Evolutionary conservation across 2,888 invertebrate genomes (phyloP), one percentile per base, ranked within the genome.

Genomic region (Notodonta dromedarius): DNA sequence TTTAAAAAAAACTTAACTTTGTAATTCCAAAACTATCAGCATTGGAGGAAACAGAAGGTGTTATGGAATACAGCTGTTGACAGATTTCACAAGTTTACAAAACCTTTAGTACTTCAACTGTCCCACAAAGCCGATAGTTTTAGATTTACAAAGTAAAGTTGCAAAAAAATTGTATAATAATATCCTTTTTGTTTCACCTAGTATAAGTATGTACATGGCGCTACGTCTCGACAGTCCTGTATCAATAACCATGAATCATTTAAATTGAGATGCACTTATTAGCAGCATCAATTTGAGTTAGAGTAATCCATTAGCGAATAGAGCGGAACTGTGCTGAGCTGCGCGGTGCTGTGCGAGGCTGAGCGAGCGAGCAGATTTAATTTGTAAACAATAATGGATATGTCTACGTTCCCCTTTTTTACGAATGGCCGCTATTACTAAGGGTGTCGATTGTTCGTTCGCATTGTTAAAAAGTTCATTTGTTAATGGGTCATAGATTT

Each of bases 311-410:
- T 90, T 90, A 90, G 85, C 69, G 76, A 84, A 87, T 86, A 46
- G 46, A 46, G 46, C n/a, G 46, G 46, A 46, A n/a, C 46, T 46
- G n/a, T 13, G 46, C 46, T 13, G n/a, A 46, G 46, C 46, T 46
- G n/a, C 2, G 46, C 46, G 46, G n/a, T 46, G n/a, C 46, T 46
- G 46, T n/a, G 46, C 46, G n/a, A 46, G n/a, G n/a, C 46, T 82
- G 77, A 67, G 71, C 63, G 67, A 67, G 69, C 78, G 79, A 79
- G 81, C 80, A 82, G 85, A 89, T 91, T 91, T 87, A 87, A 90
- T 90, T 90, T 86, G 77, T 82, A 72, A 80, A 82, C 82, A 78
- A 77, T 89, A 88, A 90, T 87, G 82, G 84, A 88, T 89, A 85
- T 74, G 64, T 74, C 66, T 62, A 59, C 67, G 48, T 57, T 70